Conservation (phyloP, 2,888 invertebrate genomes). For the Stratiomys singularior region DNA sequence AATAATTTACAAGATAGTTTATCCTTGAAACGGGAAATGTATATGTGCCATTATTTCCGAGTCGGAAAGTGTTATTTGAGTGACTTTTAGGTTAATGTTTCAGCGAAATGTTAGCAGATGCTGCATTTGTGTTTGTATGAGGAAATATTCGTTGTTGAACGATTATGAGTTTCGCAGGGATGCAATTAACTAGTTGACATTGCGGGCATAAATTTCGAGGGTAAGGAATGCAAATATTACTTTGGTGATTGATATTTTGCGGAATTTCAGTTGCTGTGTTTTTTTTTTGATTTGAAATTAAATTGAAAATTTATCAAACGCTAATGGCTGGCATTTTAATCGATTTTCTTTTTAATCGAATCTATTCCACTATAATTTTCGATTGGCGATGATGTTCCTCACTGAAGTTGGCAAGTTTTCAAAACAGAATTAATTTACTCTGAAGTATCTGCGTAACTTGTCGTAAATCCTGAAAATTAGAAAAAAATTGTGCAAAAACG, state of each 20-base stretch:
- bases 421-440: no score
- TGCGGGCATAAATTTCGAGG: not conserved
- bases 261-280: not conserved
- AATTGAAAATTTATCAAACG: no score
- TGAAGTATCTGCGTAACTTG: no score
- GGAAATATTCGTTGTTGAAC: not conserved
- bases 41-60: conserved; percentile 9
- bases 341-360: no score
- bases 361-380: no score
- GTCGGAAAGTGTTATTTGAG: conserved; percentile 9
- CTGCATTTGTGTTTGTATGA: no score
- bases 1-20: conserved; percentile 11
- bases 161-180: not conserved
- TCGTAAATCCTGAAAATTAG: no score
- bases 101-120: not conserved
- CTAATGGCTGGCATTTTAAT: no score
- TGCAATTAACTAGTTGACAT: not conserved
- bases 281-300: no score
- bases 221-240: not conserved
- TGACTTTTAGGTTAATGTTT: not conserved
- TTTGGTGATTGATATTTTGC: not conserved
- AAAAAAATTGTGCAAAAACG: no score
- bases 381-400: no score
- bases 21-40: not conserved
- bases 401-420: no score